Base-by-base conservation (phyloP, 2,113 vertebrate species). In the Reinhardtius hippoglossoides region DNA sequence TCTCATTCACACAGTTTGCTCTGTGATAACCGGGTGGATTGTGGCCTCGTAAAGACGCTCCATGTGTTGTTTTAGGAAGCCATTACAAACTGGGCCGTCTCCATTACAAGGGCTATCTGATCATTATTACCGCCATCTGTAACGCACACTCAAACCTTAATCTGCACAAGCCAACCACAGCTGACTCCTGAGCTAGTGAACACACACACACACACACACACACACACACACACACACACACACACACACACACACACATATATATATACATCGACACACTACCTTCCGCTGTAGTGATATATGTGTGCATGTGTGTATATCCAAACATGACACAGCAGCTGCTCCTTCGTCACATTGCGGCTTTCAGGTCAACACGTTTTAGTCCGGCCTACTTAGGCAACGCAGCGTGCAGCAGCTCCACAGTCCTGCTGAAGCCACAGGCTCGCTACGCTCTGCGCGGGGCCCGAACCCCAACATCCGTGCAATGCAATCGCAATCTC, bases 81-180 rank as follows among this genome's bases (percentile, higher is more conserved):
- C 86, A 84, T 93, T 91, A 93, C 82, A 81, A 88, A 91, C 82
- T 48, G 88, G 89, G 84, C 85, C 74, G 79, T 91, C 90, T 93
- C 90, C 88, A 89, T 93, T 93, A 93, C 89, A 84, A 73, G 84
- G 78, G 88, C 89, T 90, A 91, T 90, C 92, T 90, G 91, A 93
- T 92, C 90, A 91, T 93, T 90, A 93, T 90, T 91, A 86, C 91
- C 18, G 81, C 92, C 92, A 92, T 93, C 92, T 94, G 93, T 81
- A 94, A 88, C 63, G 67, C 83, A 88, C 92, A 86, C 91, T 91
- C 84, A 26, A 82, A 80, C 67, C 85, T 84, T 93, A 91, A 93
- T 91, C 92, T 90, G 79, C 50, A 78, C 81, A 72, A 89, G 87
- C 76, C 84, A 72, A 85, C 85, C 91, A 60, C 89, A 91, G 90